A percentile compares a stretch with the other conserved stretches of the same genome.
phyloP scores from a whole-genome alignment of 2,113 vertebrate genomes.

The Sturnira hondurensis region DNA sequence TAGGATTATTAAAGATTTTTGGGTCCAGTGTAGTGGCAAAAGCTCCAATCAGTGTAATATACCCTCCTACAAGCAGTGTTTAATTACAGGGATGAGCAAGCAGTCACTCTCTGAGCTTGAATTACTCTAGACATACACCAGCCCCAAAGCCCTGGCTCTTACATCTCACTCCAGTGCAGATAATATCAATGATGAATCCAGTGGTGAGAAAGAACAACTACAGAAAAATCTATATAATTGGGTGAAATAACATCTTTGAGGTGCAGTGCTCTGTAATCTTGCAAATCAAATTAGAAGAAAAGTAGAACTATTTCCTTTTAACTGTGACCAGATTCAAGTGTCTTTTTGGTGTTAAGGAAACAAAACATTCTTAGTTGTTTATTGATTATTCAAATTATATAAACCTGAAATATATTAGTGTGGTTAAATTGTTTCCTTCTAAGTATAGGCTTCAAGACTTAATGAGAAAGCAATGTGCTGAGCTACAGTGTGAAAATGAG shows the following conservation, averaged over 20 bases:
- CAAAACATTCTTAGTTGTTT: constrained; percentile 59
- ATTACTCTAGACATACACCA: constrained; percentile 53
- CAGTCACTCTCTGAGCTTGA: constrained; percentile 64
- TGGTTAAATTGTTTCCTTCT: not conserved
- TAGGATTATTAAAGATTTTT: constrained; percentile 79
- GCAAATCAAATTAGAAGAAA: constrained; percentile 52
- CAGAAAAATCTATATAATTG: not conserved
- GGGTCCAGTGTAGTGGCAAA: constrained; percentile 71
- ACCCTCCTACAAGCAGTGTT: constrained; percentile 77
- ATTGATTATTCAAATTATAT: constrained; percentile 65
- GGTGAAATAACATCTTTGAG: constrained; percentile 46
- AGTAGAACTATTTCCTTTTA: constrained; percentile 45
- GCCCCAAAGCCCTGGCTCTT: not conserved
- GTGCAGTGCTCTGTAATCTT: not conserved
- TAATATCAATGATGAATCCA: not conserved
- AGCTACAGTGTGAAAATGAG: rapidly evolving
- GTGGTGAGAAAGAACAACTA: not conserved
- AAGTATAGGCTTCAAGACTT: not conserved
- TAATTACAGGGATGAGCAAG: constrained; percentile 79
- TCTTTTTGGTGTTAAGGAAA: constrained; percentile 55
- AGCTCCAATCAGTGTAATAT: constrained; percentile 76
- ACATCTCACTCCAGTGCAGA: not conserved
- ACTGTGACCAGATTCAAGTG: constrained; percentile 27
- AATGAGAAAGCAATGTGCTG: not conserved
- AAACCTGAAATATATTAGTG: constrained; percentile 2